Percentiles rank a stretch among this genome's conserved stretches.
phyloP scores from a whole-genome alignment of 2,888 invertebrate species.

The Mimachlamys varia region DNA sequence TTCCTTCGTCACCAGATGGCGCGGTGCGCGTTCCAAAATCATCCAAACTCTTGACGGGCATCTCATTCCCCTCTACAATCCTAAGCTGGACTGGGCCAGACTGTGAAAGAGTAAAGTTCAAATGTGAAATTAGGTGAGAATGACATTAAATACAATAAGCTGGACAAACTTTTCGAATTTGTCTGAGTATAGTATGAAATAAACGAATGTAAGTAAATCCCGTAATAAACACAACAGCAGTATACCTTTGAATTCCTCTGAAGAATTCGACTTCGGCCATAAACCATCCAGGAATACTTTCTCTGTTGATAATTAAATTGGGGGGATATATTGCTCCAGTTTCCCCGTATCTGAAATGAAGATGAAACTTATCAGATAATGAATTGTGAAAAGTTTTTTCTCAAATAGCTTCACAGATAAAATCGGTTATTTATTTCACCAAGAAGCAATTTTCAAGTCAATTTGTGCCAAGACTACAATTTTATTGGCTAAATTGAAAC shows the following conservation, averaged over 20 bases:
- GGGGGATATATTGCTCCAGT: neutral
- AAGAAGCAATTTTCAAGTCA: neutral
- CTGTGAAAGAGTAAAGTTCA: neutral
- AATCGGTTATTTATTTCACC: neutral
- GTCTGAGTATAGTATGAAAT: neutral
- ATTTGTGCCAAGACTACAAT: neutral
- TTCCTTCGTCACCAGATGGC: too few species aligned
- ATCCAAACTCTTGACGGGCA: too few species aligned
- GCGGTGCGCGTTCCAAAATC: too few species aligned
- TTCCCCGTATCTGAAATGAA: neutral
- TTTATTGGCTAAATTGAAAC: slow-evolving; percentile 25
- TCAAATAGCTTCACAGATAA: neutral
- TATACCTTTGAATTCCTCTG: neutral
- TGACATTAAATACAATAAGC: too few species aligned
- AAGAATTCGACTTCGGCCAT: neutral
- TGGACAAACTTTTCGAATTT: neutral
- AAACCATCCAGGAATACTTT: neutral
- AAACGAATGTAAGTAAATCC: neutral
- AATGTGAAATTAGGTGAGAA: neutral
- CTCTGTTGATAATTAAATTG: neutral
- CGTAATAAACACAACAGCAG: neutral
- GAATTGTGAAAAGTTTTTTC: neutral
- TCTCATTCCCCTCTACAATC: too few species aligned
- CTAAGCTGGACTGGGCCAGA: too few species aligned
- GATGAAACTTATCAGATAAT: neutral